These are phyloP conservation scores for Pterocles orientalis DNA, from an alignment of 2,113 vertebrate genomes.

Conservation along the genomic window DNA sequence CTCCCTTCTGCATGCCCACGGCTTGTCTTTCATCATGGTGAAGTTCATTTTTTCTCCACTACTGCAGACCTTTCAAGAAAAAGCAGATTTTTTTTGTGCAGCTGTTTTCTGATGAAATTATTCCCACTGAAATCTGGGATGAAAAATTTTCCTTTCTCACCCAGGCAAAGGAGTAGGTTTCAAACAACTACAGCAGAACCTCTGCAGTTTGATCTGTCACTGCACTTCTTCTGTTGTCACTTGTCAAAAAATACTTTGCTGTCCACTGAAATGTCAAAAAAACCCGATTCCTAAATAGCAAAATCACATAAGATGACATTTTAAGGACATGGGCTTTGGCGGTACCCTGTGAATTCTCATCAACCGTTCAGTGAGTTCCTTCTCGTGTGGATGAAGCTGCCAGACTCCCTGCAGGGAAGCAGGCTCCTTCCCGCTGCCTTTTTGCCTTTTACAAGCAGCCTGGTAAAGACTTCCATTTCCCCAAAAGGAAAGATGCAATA, in stretches of 20 bases:
- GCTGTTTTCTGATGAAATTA: not conserved
- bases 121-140: not conserved
- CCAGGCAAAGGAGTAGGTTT: not conserved
- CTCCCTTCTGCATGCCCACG: not conserved
- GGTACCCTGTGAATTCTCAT: not conserved
- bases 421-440: not conserved
- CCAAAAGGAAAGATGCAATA: not conserved
- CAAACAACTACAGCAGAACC: not conserved
- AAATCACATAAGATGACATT: not conserved
- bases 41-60: not conserved
- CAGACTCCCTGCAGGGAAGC: not conserved
- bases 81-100: not conserved
- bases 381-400: not conserved
- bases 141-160: not conserved
- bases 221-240: not conserved
- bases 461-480: not conserved
- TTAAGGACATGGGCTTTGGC: not conserved
- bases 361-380: not conserved
- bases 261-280: not conserved
- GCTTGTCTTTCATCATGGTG: not conserved
- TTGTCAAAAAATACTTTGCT: not conserved
- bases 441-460: not conserved
- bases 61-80: not conserved
- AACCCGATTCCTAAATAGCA: not conserved
- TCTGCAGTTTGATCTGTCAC: not conserved